Conservation (phyloP, 2,888 invertebrate genomes). For the Protonemura montana region DNA sequence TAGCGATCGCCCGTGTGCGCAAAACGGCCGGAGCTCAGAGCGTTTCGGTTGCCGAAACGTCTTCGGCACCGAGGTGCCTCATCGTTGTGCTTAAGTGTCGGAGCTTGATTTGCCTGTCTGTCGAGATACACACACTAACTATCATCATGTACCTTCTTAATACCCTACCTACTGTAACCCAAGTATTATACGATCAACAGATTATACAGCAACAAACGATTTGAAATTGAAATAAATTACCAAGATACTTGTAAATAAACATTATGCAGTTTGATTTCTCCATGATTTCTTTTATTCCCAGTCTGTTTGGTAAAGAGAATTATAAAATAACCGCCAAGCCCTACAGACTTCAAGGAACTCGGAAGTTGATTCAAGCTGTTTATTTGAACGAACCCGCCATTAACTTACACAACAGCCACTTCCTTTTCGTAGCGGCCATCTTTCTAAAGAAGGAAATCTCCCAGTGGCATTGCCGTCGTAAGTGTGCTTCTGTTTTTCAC, state of each 20-base stretch:
- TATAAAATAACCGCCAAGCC: too few species aligned
- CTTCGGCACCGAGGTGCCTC: not conserved
- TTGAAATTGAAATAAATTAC: not conserved
- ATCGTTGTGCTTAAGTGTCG: not conserved
- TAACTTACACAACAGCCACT: not conserved
- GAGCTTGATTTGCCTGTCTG: not conserved
- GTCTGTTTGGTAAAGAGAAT: too few species aligned
- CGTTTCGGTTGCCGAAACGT: not conserved
- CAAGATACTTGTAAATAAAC: not conserved
- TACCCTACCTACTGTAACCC: not conserved
- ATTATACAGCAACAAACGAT: not conserved
- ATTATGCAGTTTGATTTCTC: not conserved
- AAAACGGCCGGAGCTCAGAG: not conserved
- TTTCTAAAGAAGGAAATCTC: conserved; percentile 33
- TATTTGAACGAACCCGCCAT: not conserved
- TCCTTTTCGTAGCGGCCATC: conserved; percentile 15
- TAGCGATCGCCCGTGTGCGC: not conserved
- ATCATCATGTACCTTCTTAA: not conserved
- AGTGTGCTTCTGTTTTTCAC: not conserved
- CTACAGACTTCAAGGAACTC: too few species aligned
- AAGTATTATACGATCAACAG: not conserved
- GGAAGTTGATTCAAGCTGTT: too few species aligned
- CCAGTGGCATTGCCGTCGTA: conserved; percentile 40
- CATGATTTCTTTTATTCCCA: not conserved
- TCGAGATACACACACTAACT: not conserved